Percentiles rank a stretch among this genome's conserved stretches.
Conservation (phyloP, 2,113 vertebrate genomes). For the Zosterops hypoxanthus region DNA sequence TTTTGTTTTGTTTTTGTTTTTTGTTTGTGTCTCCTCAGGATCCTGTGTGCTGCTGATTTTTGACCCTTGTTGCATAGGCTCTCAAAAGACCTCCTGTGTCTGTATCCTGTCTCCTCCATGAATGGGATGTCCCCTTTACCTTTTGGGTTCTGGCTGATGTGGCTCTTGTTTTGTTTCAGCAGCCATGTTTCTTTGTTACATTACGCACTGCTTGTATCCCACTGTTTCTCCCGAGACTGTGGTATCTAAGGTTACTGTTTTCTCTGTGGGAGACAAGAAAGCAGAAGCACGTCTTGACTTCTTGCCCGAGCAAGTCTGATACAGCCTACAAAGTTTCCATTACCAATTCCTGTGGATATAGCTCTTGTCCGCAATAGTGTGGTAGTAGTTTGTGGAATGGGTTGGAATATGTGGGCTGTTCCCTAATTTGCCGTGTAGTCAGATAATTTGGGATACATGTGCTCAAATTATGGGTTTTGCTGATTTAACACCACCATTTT, state of each 20-base stretch:
- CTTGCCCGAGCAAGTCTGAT: background rate
- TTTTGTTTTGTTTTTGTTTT: background rate
- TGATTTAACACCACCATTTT: background rate
- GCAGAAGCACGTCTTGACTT: background rate
- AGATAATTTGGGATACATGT: background rate
- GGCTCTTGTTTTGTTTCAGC: background rate
- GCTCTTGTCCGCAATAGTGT: background rate
- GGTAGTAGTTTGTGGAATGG: background rate
- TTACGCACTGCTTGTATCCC: background rate
- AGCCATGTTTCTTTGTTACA: background rate
- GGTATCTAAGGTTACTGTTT: background rate
- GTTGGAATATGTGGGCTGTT: background rate
- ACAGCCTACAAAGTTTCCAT: background rate
- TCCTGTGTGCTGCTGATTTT: background rate
- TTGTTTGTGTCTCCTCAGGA: background rate
- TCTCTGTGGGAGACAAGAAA: background rate
- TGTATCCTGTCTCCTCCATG: fast-evolving
- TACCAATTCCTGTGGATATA: background rate
- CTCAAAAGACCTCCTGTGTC: background rate
- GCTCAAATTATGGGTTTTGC: background rate
- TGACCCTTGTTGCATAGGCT: background rate
- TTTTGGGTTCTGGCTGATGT: background rate
- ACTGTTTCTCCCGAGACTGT: background rate
- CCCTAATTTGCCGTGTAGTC: background rate
- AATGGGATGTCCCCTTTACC: background rate